phyloP scores from a whole-genome alignment of 1,140 invertebrate genomes.

The Hirudo medicinalis region DNA sequence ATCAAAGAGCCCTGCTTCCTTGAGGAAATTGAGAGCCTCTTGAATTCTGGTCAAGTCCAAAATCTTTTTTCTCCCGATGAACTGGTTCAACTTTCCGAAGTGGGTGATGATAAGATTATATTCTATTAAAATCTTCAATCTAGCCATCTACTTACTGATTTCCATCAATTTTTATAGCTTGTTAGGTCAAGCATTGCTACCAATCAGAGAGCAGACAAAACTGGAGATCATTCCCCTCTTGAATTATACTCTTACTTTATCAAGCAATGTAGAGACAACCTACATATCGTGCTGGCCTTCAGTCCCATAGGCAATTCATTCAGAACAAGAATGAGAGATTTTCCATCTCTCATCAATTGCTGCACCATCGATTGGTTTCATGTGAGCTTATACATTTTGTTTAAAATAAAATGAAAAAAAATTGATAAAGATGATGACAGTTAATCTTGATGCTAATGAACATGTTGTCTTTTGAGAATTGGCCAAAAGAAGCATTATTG shows the following conservation, averaged over 20 bases:
- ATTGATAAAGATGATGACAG: no score
- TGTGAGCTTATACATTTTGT: not conserved
- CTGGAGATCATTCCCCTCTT: slow-evolving; percentile 28
- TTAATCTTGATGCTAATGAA: no score
- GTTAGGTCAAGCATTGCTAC: slow-evolving; percentile 7
- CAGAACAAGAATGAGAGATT: slow-evolving; percentile 38
- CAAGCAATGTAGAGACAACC: slow-evolving; percentile 35
- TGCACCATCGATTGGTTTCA: slow-evolving; percentile 42
- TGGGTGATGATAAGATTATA: slow-evolving; percentile 14
- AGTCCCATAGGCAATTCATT: slow-evolving; percentile 42
- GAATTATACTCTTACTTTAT: slow-evolving; percentile 40
- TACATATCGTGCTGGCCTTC: slow-evolving; percentile 42
- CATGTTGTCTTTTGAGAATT: slow-evolving; percentile 26
- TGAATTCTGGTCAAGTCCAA: slow-evolving; percentile 41
- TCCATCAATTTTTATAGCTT: not conserved
- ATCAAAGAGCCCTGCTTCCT: slow-evolving; percentile 41
- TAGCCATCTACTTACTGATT: no score
- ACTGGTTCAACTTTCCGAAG: slow-evolving; percentile 42
- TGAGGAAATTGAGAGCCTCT: slow-evolving; percentile 40
- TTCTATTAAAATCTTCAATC: no score
- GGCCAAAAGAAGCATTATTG: slow-evolving; percentile 21
- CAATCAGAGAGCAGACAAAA: slow-evolving; percentile 6
- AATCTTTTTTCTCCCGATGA: slow-evolving; percentile 41
- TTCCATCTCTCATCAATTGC: slow-evolving; percentile 41
- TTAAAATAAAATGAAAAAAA: no score